These are phyloP conservation scores for Microtus oregoni DNA, from an alignment of 2,113 vertebrate species.

Conservation along the genomic window DNA sequence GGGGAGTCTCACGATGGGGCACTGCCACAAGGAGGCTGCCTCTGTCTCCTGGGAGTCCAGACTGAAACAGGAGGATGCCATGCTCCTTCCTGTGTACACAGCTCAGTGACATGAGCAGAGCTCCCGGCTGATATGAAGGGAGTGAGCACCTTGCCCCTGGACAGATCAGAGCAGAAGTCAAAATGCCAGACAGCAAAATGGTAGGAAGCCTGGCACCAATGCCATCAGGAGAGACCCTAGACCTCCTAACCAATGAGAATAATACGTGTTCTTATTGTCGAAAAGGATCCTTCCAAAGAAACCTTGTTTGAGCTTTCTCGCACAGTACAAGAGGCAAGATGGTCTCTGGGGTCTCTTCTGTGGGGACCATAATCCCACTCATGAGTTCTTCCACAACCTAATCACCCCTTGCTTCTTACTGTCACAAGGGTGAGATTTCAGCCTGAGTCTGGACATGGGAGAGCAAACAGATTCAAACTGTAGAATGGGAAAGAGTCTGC, in stretches of 20 bases:
- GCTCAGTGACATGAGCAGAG: not conserved
- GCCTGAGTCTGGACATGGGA: no score
- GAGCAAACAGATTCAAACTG: not conserved
- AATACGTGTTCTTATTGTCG: no score
- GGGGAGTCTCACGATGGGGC: not conserved
- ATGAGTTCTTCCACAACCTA: not conserved
- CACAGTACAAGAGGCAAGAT: not conserved
- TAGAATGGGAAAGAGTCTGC: no score
- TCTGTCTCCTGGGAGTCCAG: not conserved
- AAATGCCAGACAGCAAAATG: not conserved
- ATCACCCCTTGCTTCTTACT: not conserved
- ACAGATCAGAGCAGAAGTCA: not conserved
- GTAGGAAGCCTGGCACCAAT: not conserved
- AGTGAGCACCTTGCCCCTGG: not conserved
- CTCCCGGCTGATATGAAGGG: not conserved
- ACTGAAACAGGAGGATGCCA: rapidly evolving
- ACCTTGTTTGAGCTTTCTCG: not conserved
- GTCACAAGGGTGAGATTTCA: not conserved
- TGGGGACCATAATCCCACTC: not conserved
- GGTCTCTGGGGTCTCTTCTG: not conserved
- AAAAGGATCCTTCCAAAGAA: no score
- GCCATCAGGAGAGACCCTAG: not conserved
- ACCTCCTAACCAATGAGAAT: not conserved
- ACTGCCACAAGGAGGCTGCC: not conserved
- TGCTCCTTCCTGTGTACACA: not conserved